These are phyloP conservation scores for Drosophila azteca DNA, from an alignment of 1,140 invertebrate species.

Conservation along the genomic window DNA sequence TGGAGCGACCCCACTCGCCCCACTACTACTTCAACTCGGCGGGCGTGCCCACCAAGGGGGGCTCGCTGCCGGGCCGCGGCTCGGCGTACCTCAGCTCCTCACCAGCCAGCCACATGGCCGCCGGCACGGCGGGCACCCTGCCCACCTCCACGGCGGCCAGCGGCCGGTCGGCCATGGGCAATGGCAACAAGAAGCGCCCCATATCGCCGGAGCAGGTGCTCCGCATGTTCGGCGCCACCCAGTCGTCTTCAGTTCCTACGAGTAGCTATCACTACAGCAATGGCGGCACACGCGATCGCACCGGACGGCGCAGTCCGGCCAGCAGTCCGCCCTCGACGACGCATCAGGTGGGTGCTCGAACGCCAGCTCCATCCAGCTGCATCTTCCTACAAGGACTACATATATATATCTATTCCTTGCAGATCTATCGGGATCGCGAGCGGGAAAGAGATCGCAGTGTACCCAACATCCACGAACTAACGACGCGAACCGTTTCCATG, in stretches of 20 bases:
- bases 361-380: neutral
- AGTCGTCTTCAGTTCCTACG: conserved; percentile 84
- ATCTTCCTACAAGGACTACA: neutral
- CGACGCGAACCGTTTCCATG: conserved; percentile 93
- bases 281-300: conserved; percentile 79
- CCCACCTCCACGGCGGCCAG: conserved; percentile 79
- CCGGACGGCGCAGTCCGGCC: conserved; percentile 87
- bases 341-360: conserved; percentile 86
- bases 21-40: conserved; percentile 84
- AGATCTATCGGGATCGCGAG: conserved; percentile 81
- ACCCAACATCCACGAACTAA: conserved; percentile 89
- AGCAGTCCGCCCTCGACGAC: conserved; percentile 90
- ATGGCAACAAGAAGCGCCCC: conserved; percentile 87
- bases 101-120: conserved; percentile 84
- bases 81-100: conserved; percentile 87
- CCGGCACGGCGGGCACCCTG: conserved; percentile 76
- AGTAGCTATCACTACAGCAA: conserved; percentile 84
- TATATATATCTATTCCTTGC: neutral
- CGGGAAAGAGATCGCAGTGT: conserved; percentile 84
- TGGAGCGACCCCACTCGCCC: conserved; percentile 91
- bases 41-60: conserved; percentile 83
- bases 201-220: conserved; percentile 92
- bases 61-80: conserved; percentile 84
- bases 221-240: conserved; percentile 86
- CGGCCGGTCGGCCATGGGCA: conserved; percentile 53